Percentiles rank a stretch among this genome's conserved stretches.
Conservation (phyloP, 1,140 invertebrate species). For the Pogonomyrmex californicus region DNA sequence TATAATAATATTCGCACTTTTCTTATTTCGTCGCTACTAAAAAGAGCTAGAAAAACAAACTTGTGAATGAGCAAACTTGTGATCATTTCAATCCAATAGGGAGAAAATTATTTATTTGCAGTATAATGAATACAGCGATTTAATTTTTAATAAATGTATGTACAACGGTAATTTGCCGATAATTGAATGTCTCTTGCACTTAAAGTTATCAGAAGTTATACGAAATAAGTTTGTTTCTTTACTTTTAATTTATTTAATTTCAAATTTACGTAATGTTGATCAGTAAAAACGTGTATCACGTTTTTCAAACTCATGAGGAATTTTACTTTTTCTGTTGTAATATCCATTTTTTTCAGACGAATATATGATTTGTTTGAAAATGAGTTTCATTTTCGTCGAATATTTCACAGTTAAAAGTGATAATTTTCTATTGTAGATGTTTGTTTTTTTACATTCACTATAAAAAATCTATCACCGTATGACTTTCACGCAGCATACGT, state of each 20-base stretch:
- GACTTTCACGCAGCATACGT: slow-evolving; percentile 18
- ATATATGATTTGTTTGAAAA: background rate
- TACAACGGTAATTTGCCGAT: background rate
- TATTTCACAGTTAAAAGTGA: slow-evolving; percentile 28
- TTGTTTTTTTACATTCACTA: background rate
- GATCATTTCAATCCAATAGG: slow-evolving; percentile 14
- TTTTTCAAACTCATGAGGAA: background rate
- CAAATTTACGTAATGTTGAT: background rate
- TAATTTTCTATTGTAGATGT: background rate
- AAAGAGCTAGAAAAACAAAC: slow-evolving; percentile 16
- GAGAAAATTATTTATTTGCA: slow-evolving; percentile 4
- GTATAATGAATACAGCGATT: slow-evolving; percentile 2
- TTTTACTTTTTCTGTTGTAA: background rate
- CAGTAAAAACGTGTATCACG: background rate
- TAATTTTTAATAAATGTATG: slow-evolving; percentile 5
- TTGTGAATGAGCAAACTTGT: background rate
- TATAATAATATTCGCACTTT: background rate
- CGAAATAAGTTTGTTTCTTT: background rate
- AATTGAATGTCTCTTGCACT: background rate
- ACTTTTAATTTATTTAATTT: background rate
- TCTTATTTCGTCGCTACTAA: slow-evolving; percentile 9
- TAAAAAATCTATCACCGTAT: slow-evolving; percentile 10
- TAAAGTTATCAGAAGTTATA: background rate
- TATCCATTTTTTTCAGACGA: background rate
- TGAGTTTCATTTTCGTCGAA: background rate